These are phyloP conservation scores for Sesia bembeciformis DNA, from an alignment of 2,888 invertebrate species.

Conservation along the genomic window DNA sequence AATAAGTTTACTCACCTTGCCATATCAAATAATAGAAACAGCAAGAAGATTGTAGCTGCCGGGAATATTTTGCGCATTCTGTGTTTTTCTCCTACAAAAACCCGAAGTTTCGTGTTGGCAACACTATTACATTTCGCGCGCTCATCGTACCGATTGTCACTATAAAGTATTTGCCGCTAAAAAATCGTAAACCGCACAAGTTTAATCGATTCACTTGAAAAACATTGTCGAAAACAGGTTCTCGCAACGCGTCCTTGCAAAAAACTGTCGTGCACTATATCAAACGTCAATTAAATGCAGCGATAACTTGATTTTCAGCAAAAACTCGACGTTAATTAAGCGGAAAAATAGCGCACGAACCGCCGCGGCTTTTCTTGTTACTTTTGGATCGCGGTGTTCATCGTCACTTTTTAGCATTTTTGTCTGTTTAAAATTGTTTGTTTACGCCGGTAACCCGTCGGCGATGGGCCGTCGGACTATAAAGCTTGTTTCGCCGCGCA, in stretches of 20 bases:
- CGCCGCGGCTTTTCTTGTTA: neutral
- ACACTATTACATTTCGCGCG: conserved; percentile 51
- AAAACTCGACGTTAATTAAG: conserved; percentile 11
- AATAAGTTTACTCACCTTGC: conserved; percentile 43
- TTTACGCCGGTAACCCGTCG: conserved; percentile 41
- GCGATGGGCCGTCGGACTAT: conserved; percentile 54
- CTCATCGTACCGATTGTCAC: conserved; percentile 55
- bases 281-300: conserved; percentile 14
- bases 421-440: conserved; percentile 26
- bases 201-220: conserved; percentile 4
- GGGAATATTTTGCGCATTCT: conserved; percentile 56
- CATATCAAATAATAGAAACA: conserved; percentile 52
- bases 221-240: conserved; percentile 10
- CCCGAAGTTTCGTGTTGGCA: conserved; percentile 61
- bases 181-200: conserved; percentile 8
- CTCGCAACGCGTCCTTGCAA: conserved; percentile 4
- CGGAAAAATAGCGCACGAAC: conserved; percentile 5
- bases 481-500: conserved; percentile 41
- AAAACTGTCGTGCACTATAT: conserved; percentile 3
- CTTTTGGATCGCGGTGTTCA: conserved; percentile 14
- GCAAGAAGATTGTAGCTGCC: conserved; percentile 44
- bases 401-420: conserved; percentile 32
- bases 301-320: conserved; percentile 10
- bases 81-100: conserved; percentile 35
- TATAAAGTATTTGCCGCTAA: conserved; percentile 19